These are phyloP conservation scores for Eulemur albifrons DNA, from an alignment of 2,797 vertebrate genomes.

Conservation along the genomic window DNA sequence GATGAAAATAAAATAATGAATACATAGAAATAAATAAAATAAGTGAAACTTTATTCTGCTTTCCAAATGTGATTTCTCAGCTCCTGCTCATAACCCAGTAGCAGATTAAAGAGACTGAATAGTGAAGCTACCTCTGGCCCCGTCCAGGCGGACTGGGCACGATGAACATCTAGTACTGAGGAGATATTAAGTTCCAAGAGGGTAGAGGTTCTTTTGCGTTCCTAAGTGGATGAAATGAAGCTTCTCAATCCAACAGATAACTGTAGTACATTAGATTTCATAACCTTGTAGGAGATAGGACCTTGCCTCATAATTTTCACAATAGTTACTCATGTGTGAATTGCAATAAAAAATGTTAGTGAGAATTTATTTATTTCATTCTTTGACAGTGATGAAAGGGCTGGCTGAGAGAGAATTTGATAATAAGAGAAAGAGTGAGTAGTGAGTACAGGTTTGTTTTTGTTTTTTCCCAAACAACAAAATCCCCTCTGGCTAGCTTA, in stretches of 20 bases:
- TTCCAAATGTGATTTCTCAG: not conserved
- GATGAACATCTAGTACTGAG: not conserved
- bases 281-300: not conserved
- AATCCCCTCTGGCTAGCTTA: not conserved
- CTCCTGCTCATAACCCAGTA: not conserved
- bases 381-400: not conserved
- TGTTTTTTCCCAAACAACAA: not conserved
- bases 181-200: not conserved
- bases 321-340: not conserved
- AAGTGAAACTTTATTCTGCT: not conserved
- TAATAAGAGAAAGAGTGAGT: not conserved
- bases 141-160: not conserved
- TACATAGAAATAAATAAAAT: not conserved
- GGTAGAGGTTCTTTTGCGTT: not conserved
- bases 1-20: not conserved
- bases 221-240: not conserved
- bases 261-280: not conserved
- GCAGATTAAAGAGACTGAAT: not conserved
- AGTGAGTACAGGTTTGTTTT: not conserved
- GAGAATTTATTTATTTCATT: not conserved
- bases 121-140: not conserved
- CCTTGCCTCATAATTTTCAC: constrained; percentile 2
- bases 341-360: not conserved
- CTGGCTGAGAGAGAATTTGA: not conserved
- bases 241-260: not conserved